Base-by-base conservation (phyloP, 2,888 invertebrate genomes). In the Aproaerema taeniolella region DNA sequence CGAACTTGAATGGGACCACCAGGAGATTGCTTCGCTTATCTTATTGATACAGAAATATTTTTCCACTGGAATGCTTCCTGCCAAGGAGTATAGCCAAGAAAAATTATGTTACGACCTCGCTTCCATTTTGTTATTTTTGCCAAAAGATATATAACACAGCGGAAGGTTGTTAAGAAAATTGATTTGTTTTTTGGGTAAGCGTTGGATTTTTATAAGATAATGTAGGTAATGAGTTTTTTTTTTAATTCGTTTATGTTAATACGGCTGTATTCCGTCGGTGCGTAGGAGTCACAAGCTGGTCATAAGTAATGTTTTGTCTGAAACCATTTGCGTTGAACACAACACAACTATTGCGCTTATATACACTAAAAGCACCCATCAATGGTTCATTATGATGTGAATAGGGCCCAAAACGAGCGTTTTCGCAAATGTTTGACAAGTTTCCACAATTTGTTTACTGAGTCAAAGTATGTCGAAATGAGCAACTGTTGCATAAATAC, bases 21-120 rank as follows among this genome's bases (percentile, higher is more conserved):
- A 64, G 65, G 62, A 70, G 66, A 73, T 73, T 68, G 68, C 62
- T 60, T 58, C 57, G 58, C 64, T 70, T 75, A 68, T 69, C 67
- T 70, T 64, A 65, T 71, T 67, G 69, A 65, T 67, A 67, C 58
- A 66, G 58, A 67, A 70, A 72, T 66, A 69, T 69, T 66, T 67
- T 67, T 60, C 53, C 47, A 55, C 51, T 49, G 42, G 45, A 52
- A 43, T 45, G 50, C 51, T 53, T 51, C 46, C 48, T 41, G 51
- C 36, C 49, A 49, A 47, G 50, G 42, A 48, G 55, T 52, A 54
- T 48, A 52, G 52, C 45, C 46, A 44, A 44, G 53, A 47, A 43
- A 50, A 52, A 52, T 46, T 47, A 47, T 37, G 47, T 50, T 48
- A 46, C 49, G 47, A 42, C 39, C 35, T 39, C 43, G 45, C 41